Percentiles rank a stretch among this genome's conserved stretches.
Conservation (phyloP, 2,888 invertebrate species). For the Atethmia centrago region DNA sequence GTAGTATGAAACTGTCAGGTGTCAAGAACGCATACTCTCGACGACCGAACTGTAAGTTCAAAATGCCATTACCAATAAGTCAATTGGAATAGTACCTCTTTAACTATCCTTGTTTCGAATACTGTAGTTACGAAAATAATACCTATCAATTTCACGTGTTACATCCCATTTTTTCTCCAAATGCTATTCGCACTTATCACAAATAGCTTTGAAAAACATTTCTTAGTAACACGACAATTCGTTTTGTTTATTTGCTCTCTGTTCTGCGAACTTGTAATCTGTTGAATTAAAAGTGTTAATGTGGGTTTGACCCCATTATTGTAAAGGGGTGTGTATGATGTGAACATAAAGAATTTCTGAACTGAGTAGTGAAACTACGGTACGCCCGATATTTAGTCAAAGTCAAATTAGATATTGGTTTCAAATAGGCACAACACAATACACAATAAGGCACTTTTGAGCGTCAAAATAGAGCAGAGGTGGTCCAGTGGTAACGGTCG, state of each 20-base stretch:
- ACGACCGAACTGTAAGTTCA: no score
- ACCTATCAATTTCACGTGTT: background rate
- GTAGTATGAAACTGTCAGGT: no score
- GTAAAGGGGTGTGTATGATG: slow-evolving; percentile 32
- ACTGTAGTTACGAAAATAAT: background rate
- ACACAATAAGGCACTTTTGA: no score
- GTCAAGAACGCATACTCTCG: no score
- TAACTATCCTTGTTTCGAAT: background rate
- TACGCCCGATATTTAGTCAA: no score
- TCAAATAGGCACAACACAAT: no score
- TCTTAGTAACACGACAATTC: slow-evolving; percentile 36
- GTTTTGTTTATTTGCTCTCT: slow-evolving; percentile 34
- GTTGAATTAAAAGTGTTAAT: slow-evolving; percentile 41
- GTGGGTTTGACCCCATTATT: slow-evolving; percentile 50
- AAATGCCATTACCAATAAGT: background rate
- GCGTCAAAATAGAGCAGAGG: no score
- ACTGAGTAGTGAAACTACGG: no score
- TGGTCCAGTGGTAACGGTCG: no score
- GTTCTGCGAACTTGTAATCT: slow-evolving; percentile 59
- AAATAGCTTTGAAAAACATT: slow-evolving; percentile 39
- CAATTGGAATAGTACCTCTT: background rate
- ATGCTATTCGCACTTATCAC: background rate
- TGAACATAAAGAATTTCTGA: background rate
- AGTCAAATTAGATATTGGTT: no score
- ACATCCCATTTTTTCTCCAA: background rate